Percentiles rank a stretch among this genome's conserved stretches.
These are phyloP conservation scores for Eutrigla gurnardus DNA, from an alignment of 2,797 vertebrate genomes.

Conservation along the genomic window DNA sequence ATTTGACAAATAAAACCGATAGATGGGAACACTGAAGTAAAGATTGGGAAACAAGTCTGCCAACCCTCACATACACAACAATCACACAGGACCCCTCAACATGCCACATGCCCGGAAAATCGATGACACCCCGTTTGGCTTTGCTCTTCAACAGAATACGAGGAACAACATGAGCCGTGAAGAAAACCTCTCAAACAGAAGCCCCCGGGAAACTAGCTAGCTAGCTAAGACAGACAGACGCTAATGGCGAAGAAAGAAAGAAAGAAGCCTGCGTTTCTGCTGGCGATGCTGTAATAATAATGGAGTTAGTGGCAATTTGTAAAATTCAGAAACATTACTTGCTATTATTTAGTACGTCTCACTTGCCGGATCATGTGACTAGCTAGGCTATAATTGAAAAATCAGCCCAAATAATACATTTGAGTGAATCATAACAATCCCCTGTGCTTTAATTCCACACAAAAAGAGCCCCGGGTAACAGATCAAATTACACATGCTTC, in stretches of 20 bases:
- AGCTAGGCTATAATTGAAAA: conserved; percentile 8
- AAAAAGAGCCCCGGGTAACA: conserved; percentile 20
- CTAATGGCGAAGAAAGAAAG: too few relatives aligned
- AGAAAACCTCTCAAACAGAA: conserved; percentile 12
- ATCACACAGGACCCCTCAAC: conserved; percentile 18
- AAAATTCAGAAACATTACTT: neutral
- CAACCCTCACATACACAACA: neutral
- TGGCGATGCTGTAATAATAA: conserved; percentile 5
- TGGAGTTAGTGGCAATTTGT: neutral
- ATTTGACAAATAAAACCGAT: conserved; percentile 47
- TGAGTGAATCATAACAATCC: conserved; percentile 15
- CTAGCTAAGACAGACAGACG: too few relatives aligned
- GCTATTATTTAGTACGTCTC: neutral
- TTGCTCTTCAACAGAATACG: neutral
- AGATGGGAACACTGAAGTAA: conserved; percentile 15
- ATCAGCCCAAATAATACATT: conserved; percentile 20
- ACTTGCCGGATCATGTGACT: neutral
- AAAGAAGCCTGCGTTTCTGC: neutral
- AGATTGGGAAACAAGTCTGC: conserved; percentile 1
- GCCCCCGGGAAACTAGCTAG: neutral
- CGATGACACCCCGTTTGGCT: neutral
- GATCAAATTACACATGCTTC: conserved; percentile 50
- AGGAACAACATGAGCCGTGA: conserved; percentile 22
- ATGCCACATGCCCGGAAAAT: conserved; percentile 9
- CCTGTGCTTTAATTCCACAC: conserved; percentile 20